Evolutionary conservation across 2,113 vertebrate species (phyloP).

Genomic region (Labeo catla): DNA sequence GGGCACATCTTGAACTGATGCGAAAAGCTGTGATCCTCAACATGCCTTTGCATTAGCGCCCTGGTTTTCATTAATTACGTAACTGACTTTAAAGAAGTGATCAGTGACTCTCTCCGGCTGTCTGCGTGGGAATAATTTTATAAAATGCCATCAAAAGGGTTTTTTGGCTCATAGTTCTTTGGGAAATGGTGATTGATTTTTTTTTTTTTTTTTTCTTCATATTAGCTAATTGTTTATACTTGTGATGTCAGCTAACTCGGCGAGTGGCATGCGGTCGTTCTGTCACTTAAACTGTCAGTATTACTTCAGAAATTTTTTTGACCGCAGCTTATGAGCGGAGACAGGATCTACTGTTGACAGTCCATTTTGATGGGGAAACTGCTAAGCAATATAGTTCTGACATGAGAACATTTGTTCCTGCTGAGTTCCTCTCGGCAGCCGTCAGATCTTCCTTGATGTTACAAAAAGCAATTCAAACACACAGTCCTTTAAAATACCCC

Average conservation of each 20-base stretch:
- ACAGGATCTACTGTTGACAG: not conserved
- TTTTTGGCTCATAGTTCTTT: conserved; percentile 10
- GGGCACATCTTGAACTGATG: conserved; percentile 61
- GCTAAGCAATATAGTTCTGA: conserved; percentile 12
- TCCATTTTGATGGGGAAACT: conserved; percentile 7
- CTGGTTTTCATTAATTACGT: conserved; percentile 60
- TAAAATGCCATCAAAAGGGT: conserved; percentile 21
- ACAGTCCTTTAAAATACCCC: not conserved
- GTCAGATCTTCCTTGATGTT: not conserved
- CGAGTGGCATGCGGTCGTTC: not conserved
- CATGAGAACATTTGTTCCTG: not conserved
- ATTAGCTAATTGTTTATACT: conserved; percentile 12
- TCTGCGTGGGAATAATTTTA: conserved; percentile 45
- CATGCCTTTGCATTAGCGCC: conserved; percentile 32
- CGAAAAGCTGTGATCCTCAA: conserved; percentile 56
- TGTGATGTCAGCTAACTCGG: not conserved
- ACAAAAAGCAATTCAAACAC: not conserved
- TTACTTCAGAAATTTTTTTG: not conserved
- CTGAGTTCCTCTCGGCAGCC: not conserved
- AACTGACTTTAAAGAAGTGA: conserved; percentile 48
- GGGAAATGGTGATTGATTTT: conserved; percentile 3
- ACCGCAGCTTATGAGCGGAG: not conserved
- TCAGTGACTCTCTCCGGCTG: conserved; percentile 43
- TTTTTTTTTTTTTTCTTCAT: conserved; percentile 9
- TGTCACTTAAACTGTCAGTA: conserved; percentile 32